These are phyloP conservation scores for Thamnophis elegans DNA, from an alignment of 2,797 vertebrate genomes.

Conservation along the genomic window DNA sequence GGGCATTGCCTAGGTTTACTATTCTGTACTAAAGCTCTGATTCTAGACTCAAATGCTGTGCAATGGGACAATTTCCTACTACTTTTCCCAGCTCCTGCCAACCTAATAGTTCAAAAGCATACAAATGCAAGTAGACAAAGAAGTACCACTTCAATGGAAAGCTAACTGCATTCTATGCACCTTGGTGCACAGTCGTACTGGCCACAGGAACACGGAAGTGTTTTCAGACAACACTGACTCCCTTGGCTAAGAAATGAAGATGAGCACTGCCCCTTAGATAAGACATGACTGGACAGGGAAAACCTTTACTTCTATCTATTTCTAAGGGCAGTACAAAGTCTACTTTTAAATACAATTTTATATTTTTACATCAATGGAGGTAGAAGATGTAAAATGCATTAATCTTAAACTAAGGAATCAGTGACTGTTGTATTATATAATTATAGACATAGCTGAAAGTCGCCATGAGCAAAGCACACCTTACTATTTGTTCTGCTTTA, in stretches of 20 bases:
- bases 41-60: background rate
- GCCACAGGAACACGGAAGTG: background rate
- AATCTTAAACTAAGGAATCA: conserved; percentile 67
- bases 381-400: conserved; percentile 60
- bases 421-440: conserved; percentile 73
- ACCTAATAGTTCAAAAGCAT: background rate
- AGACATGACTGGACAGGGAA: background rate
- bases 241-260: background rate
- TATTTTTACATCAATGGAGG: background rate
- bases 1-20: too few relatives aligned
- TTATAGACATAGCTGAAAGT: conserved; percentile 76
- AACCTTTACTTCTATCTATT: background rate
- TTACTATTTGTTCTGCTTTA: conserved; percentile 76
- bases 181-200: background rate
- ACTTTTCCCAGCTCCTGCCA: background rate
- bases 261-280: background rate
- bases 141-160: background rate
- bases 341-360: background rate
- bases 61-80: background rate
- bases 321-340: background rate
- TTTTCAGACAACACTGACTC: background rate
- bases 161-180: background rate
- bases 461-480: conserved; percentile 69
- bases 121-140: background rate
- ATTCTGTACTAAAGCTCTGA: too few relatives aligned